Conservation (phyloP, 2,797 vertebrate species). For the Chrosomus eos region DNA sequence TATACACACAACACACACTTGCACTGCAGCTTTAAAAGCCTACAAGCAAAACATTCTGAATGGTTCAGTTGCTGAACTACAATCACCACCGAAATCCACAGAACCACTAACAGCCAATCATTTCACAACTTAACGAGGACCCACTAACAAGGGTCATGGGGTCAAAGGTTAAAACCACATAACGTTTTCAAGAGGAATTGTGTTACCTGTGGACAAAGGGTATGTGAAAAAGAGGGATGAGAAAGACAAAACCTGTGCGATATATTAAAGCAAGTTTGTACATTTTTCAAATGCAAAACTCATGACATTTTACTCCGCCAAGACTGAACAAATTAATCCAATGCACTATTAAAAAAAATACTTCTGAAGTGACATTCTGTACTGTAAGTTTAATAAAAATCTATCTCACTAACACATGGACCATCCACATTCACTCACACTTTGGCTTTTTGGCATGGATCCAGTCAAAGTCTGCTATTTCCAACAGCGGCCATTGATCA, state of each 20-base stretch:
- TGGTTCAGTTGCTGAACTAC: background rate
- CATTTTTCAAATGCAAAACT: constrained; percentile 6
- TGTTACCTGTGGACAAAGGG: constrained; percentile 67
- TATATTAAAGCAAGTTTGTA: constrained; percentile 16
- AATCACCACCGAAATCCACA: constrained; percentile 27
- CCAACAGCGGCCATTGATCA: background rate
- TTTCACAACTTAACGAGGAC: constrained; percentile 66
- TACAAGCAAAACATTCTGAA: constrained; percentile 40
- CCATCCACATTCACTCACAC: background rate
- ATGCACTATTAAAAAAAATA: background rate
- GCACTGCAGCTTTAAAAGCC: background rate
- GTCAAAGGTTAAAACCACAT: constrained; percentile 81
- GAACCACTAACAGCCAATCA: constrained; percentile 66
- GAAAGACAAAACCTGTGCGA: constrained; percentile 3
- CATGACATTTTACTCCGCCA: constrained; percentile 5
- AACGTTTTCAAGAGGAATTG: constrained; percentile 76
- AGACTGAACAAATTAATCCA: constrained; percentile 23
- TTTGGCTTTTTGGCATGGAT: constrained; percentile 3
- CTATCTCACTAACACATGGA: background rate
- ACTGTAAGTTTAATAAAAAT: background rate
- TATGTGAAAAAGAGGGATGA: constrained; percentile 32
- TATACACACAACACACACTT: constrained; percentile 42
- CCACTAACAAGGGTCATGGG: constrained; percentile 74
- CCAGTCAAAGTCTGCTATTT: constrained; percentile 21
- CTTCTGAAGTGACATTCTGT: background rate